A percentile compares a stretch with the other conserved stretches of the same genome.
These are phyloP conservation scores for Platyscapa corneri DNA, from an alignment of 1,140 invertebrate species.

Conservation along the genomic window DNA sequence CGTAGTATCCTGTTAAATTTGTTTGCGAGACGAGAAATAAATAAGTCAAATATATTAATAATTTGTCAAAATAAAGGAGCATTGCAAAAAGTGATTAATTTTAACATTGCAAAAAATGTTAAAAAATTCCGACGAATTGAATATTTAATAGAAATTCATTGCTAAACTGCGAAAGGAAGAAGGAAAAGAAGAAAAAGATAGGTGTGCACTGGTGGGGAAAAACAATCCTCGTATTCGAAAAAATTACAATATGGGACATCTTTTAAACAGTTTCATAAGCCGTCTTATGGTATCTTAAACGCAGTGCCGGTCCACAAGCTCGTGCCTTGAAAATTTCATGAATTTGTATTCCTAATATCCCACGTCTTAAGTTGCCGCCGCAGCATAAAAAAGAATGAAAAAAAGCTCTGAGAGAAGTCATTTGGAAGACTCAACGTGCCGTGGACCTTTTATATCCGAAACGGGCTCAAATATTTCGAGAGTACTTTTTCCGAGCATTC, in stretches of 20 bases:
- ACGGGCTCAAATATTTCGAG: constrained; percentile 23
- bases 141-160: too few species aligned
- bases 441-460: constrained; percentile 7
- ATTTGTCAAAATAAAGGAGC: too few species aligned
- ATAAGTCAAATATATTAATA: too few species aligned
- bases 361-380: background rate
- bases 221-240: background rate
- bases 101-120: too few species aligned
- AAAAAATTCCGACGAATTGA: too few species aligned
- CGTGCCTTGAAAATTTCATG: constrained; percentile 27
- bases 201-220: background rate
- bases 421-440: background rate
- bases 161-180: too few species aligned
- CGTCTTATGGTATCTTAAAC: constrained; percentile 36
- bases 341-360: constrained; percentile 42
- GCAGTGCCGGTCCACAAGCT: background rate
- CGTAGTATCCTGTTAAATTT: too few species aligned
- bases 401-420: background rate
- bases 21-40: too few species aligned
- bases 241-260: background rate
- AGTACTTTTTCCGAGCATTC: background rate
- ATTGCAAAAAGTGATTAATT: too few species aligned
- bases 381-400: background rate
- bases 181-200: too few species aligned
- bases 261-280: constrained; percentile 33